phyloP scores from a whole-genome alignment of 1,140 invertebrate species.

The Anthonomus grandis region DNA sequence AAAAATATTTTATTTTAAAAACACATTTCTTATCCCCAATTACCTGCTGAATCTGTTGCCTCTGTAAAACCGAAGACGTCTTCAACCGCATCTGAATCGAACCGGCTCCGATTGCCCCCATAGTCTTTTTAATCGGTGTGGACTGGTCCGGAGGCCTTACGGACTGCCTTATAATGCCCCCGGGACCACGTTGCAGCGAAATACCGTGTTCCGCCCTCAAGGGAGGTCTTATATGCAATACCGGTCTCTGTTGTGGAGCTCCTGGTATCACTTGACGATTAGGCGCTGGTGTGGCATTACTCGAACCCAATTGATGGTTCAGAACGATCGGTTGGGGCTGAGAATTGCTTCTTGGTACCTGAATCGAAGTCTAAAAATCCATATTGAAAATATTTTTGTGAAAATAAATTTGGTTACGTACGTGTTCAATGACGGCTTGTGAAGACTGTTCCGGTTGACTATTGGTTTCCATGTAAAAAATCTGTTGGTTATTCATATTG shows the following conservation, averaged over 20 bases:
- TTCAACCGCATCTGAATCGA: background rate
- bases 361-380: background rate
- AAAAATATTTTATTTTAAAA: too few relatives aligned
- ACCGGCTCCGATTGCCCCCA: background rate
- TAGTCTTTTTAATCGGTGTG: background rate
- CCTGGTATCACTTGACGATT: constrained; percentile 2
- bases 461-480: constrained; percentile 22
- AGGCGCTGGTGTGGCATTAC: background rate
- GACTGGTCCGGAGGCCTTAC: background rate
- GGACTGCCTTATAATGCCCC: background rate
- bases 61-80: background rate
- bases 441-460: background rate
- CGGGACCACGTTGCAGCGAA: background rate
- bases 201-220: background rate
- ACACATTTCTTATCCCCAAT: background rate
- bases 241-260: background rate
- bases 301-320: constrained; percentile 30
- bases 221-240: background rate
- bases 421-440: constrained; percentile 16
- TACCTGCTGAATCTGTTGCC: background rate
- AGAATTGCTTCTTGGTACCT: constrained; percentile 9
- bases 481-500: constrained; percentile 17
- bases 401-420: background rate
- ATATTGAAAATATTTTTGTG: background rate
- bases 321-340: constrained; percentile 35